phyloP scores from a whole-genome alignment of 2,797 vertebrate species.

The Trichosurus vulpecula region DNA sequence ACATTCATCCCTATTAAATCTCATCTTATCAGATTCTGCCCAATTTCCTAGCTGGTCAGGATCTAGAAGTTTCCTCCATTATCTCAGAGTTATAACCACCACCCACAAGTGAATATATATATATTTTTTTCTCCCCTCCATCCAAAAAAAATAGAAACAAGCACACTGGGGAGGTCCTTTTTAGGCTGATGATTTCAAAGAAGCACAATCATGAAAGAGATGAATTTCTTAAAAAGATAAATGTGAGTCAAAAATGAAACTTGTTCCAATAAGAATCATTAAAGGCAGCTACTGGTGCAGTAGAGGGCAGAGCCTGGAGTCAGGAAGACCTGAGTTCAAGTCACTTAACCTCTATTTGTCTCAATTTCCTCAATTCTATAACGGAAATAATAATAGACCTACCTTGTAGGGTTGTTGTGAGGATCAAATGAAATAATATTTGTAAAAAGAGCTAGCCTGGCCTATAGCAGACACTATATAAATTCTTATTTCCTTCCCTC shows the following conservation, averaged over 20 bases:
- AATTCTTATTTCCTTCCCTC: not conserved
- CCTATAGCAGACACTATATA: not conserved
- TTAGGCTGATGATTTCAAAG: not conserved
- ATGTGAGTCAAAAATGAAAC: constrained; percentile 36
- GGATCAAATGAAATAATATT: not conserved
- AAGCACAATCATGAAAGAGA: not conserved
- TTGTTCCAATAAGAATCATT: not conserved
- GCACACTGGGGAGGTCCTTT: not conserved
- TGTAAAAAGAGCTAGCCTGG: not conserved
- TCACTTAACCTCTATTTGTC: not conserved
- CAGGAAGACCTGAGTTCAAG: not conserved
- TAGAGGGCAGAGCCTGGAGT: not conserved
- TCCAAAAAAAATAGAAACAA: not conserved
- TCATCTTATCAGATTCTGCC: not conserved
- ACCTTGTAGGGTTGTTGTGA: not conserved
- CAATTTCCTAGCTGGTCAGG: not conserved
- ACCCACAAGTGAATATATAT: not conserved
- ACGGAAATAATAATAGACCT: not conserved
- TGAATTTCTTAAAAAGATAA: constrained; percentile 41
- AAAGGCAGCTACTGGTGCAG: not conserved
- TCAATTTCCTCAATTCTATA: not conserved
- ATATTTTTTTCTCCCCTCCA: not conserved
- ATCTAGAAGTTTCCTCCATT: constrained; percentile 1
- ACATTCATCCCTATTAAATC: not conserved
- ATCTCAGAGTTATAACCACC: not conserved